phyloP scores from a whole-genome alignment of 1,140 invertebrate species.

The Coptotermes formosanus region DNA sequence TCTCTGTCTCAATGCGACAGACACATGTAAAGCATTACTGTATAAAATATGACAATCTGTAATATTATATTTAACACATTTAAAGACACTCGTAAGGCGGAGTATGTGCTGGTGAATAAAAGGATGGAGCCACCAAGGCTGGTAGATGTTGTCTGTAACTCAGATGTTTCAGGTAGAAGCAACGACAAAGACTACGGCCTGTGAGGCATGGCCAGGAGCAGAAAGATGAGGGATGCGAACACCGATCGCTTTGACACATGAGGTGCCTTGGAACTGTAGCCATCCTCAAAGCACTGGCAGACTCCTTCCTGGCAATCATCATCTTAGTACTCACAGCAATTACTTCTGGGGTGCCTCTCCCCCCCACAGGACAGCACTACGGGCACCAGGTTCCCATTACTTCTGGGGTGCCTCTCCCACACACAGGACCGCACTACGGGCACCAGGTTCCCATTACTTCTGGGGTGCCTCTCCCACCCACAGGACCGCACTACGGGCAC shows the following conservation, averaged over 20 bases:
- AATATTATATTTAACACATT: no score
- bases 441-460: no score
- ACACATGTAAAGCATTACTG: no score
- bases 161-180: no score
- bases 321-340: conserved; percentile 54
- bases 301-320: conserved; percentile 55
- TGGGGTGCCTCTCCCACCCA: conserved; percentile 50
- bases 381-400: no score
- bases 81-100: no score
- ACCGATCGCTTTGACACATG: not conserved
- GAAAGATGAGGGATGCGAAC: not conserved
- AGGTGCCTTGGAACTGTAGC: conserved; percentile 48
- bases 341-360: conserved; percentile 56
- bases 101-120: no score
- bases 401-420: conserved; percentile 57
- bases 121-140: no score
- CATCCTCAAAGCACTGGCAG: conserved; percentile 55
- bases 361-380: conserved; percentile 52
- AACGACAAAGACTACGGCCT: no score
- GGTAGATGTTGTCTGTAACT: no score
- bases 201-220: not conserved
- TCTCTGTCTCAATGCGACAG: no score
- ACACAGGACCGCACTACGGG: conserved; percentile 49
- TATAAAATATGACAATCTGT: no score
- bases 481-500: conserved; percentile 51